Evolutionary conservation across 1,140 invertebrate genomes (phyloP), one percentile per base, ranked within the genome.

Genomic region (Ceratina calcarata): DNA sequence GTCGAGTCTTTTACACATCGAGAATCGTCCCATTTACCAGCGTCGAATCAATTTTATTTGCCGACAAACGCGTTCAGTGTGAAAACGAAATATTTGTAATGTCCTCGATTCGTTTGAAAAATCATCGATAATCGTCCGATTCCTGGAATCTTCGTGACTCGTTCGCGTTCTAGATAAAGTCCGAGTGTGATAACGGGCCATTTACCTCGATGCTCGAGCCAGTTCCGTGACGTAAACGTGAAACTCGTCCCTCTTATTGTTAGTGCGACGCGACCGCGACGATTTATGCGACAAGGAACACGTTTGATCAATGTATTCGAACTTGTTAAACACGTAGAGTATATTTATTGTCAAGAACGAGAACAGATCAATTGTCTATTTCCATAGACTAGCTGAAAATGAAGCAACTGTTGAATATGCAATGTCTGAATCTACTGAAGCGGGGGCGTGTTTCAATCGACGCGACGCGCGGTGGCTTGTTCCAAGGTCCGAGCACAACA

Each of bases 401-500:
- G 32, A 37, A 37, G 32, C 32, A 37, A 37, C 32, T 37, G 32
- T 37, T 37, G 32, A 37, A 37, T 37, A 37, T 37, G 32, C 6
- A 37, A 6, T 10, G 53, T 55, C 13, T 55, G 53, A 55, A 15
- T 18, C 18, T 15, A 18, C 53, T 18, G 13, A 55, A 55, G 18
- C 53, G 12, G 2, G 22, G 45, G 16, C 45, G 16, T 22, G 45
- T 68, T 68, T 13, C 62, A 62, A 62, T 62, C 16, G 18, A 10
- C 32, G 32, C 32, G 10, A 7, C 7, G 27, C 18, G 12, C 37
- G 65, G n/a, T 49, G 49, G 24, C 67, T 37, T 6, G 67, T 53
- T 70, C 37, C 64, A 51, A 64, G 69, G 18, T 20, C 64, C 55
- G 65, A 65, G 62, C 37, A 37, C 37, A 20, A 61, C 22, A 37